Percentiles rank a stretch among this genome's conserved stretches.
Conservation (phyloP, 2,113 vertebrate genomes). For the Syrrhaptes paradoxus region DNA sequence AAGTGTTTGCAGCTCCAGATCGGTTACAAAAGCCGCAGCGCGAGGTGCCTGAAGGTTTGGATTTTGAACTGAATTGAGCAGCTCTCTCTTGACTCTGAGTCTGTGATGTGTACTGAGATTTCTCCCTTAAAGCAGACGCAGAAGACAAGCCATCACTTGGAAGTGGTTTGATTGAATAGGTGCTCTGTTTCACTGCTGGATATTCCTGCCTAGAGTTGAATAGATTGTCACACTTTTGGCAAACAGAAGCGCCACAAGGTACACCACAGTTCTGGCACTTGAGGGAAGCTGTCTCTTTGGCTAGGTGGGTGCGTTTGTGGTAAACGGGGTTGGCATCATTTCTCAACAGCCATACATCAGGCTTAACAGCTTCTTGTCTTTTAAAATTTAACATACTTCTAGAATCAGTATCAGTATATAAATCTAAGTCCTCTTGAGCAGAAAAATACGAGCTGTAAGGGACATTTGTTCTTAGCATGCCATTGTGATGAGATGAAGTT, state of each 20-base stretch:
- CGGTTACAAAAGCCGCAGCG: constrained; percentile 98
- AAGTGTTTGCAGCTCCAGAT: constrained; percentile 89
- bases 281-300: constrained; percentile 80
- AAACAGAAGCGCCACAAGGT: constrained; percentile 83
- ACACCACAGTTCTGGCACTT: constrained; percentile 94
- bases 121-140: constrained; percentile 66
- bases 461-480: constrained; percentile 74
- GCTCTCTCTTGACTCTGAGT: constrained; percentile 86
- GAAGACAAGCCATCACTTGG: constrained; percentile 65
- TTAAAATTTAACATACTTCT: constrained; percentile 80
- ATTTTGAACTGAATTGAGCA: constrained; percentile 74
- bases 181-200: constrained; percentile 74
- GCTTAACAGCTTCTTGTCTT: constrained; percentile 78
- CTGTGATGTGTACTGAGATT: constrained; percentile 71
- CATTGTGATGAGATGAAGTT: constrained; percentile 78
- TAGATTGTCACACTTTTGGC: constrained; percentile 87
- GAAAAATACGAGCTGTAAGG: constrained; percentile 87
- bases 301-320: constrained; percentile 79
- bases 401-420: constrained; percentile 90
- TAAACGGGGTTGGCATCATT: constrained; percentile 73
- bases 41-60: constrained; percentile 76
- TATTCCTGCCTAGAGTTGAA: constrained; percentile 69
- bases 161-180: constrained; percentile 72
- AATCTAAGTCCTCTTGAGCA: constrained; percentile 91
- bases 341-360: constrained; percentile 74